phyloP scores from a whole-genome alignment of 1,140 invertebrate genomes.

The Scylla paramamosain region DNA sequence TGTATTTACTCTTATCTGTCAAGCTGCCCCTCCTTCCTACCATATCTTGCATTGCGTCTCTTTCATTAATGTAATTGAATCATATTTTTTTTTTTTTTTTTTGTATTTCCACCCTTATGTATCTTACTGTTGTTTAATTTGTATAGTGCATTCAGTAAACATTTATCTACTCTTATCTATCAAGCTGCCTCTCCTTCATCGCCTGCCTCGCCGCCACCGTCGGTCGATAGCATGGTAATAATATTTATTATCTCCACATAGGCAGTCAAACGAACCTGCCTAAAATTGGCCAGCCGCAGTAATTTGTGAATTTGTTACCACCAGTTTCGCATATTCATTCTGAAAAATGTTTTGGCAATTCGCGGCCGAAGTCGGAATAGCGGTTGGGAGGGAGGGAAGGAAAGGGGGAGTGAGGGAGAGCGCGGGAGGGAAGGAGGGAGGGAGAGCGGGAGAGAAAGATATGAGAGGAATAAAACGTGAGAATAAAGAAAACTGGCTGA shows the following conservation, averaged over 20 bases:
- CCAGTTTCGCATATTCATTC: background rate
- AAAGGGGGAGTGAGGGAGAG: background rate
- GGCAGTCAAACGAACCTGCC: no score
- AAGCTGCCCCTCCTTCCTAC: no score
- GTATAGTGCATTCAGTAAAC: no score
- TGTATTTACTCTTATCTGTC: no score
- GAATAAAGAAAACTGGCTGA: background rate
- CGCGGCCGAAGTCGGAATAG: background rate
- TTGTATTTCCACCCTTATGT: no score
- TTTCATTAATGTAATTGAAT: no score
- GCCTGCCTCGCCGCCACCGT: background rate
- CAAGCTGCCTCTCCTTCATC: background rate
- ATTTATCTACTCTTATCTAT: no score
- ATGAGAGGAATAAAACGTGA: background rate
- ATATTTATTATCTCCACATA: background rate
- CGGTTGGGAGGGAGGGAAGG: background rate
- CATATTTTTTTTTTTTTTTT: no score
- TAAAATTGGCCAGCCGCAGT: background rate
- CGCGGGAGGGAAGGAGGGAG: background rate
- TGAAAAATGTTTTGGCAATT: background rate
- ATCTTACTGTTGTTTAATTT: no score
- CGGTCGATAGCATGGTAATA: background rate
- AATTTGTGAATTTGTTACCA: background rate
- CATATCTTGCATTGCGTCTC: no score
- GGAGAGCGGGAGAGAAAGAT: background rate